Percentiles rank a stretch among this genome's conserved stretches.
These are phyloP conservation scores for Riparia riparia DNA, from an alignment of 2,113 vertebrate genomes.

Conservation along the genomic window DNA sequence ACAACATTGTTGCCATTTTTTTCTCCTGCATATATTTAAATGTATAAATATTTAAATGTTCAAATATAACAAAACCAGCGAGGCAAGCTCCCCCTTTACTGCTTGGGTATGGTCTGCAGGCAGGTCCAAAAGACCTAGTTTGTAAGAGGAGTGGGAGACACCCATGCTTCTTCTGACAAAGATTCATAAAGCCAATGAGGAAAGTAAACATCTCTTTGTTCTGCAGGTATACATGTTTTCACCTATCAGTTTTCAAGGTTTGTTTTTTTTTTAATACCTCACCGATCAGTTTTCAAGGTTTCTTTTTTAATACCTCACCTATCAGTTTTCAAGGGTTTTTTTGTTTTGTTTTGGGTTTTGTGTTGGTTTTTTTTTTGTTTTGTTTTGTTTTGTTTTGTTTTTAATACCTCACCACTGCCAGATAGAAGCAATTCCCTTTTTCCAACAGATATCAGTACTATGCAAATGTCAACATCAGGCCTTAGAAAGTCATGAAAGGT, in stretches of 20 bases:
- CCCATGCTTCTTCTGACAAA: not conserved
- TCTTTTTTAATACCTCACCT: not conserved
- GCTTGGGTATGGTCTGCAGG: rapidly evolving
- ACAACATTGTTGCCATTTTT: not conserved
- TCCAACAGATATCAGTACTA: not conserved
- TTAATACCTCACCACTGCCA: not conserved
- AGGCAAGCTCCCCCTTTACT: not conserved
- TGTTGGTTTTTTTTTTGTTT: too few relatives aligned
- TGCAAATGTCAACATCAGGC: not conserved
- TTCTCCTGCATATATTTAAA: not conserved
- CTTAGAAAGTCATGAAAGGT: not conserved
- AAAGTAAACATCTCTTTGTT: not conserved
- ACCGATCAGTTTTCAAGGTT: not conserved
- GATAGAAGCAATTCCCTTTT: not conserved
- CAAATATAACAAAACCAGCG: not conserved
- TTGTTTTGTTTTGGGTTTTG: too few relatives aligned
- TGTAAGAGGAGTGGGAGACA: not conserved
- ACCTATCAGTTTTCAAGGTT: not conserved
- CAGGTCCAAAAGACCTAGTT: not conserved
- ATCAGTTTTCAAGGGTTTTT: too few relatives aligned
- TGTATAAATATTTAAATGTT: not conserved
- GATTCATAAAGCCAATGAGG: not conserved
- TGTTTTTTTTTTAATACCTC: not conserved
- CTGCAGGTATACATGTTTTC: not conserved
- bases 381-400: not conserved